Evolutionary conservation across 2,113 vertebrate species (phyloP).

Genomic region (Xenopus tropicalis): UCB_Xtro_10.0 CM004444.2:6010501-6011000

Average conservation of each 20-base stretch:
- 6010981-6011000: not conserved
- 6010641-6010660: too few relatives aligned
- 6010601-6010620: too few relatives aligned
- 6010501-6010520: too few relatives aligned
- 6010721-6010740: not conserved
- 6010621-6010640: too few relatives aligned
- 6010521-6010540: too few relatives aligned
- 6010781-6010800: constrained; percentile 3
- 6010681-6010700: not conserved
- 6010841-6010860: not conserved
- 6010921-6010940: not conserved
- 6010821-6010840: not conserved
- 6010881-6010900: not conserved
- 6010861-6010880: constrained; percentile 3
- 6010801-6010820: not conserved
- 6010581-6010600: too few relatives aligned
- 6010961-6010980: not conserved
- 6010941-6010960: not conserved
- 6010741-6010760: not conserved
- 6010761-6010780: not conserved
- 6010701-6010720: not conserved
- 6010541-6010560: too few relatives aligned
- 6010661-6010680: not conserved
- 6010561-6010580: too few relatives aligned
- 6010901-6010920: not conserved